Percentiles rank a stretch among this genome's conserved stretches.
Evolutionary conservation across 2,797 vertebrate species (phyloP).

Genomic region (Silurus aristotelis): DNA sequence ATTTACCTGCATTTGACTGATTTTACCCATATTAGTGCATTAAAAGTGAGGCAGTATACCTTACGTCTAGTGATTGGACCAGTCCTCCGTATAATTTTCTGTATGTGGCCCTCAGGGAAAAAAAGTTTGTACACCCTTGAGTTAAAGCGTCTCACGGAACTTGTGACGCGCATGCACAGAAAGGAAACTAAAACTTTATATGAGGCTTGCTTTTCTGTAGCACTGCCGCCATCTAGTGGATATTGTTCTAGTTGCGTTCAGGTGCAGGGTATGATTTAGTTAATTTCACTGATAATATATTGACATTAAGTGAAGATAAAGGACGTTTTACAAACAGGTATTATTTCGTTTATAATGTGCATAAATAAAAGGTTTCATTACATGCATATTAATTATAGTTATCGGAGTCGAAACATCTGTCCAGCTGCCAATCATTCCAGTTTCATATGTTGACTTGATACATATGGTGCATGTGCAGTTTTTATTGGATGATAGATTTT

Average conservation of each 20-base stretch:
- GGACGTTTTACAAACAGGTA: neutral
- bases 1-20: too few relatives aligned
- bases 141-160: neutral
- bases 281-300: neutral
- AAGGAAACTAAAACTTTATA: neutral
- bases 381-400: neutral
- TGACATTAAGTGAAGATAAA: neutral
- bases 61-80: too few relatives aligned
- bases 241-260: neutral
- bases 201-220: neutral
- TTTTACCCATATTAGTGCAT: too few relatives aligned
- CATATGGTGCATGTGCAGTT: neutral
- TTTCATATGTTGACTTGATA: neutral
- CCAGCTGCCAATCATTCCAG: neutral
- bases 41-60: too few relatives aligned
- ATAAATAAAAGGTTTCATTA: neutral
- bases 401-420: neutral
- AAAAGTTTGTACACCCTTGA: too few relatives aligned
- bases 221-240: constrained; percentile 19
- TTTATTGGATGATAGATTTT: neutral
- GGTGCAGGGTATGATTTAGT: neutral
- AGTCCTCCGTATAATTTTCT: too few relatives aligned
- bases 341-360: neutral
- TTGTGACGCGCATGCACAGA: neutral
- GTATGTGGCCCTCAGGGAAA: too few relatives aligned